These are phyloP conservation scores for Trissonchulus sp. DNA, from an alignment of 2,888 invertebrate species.

Conservation along the genomic window DNA sequence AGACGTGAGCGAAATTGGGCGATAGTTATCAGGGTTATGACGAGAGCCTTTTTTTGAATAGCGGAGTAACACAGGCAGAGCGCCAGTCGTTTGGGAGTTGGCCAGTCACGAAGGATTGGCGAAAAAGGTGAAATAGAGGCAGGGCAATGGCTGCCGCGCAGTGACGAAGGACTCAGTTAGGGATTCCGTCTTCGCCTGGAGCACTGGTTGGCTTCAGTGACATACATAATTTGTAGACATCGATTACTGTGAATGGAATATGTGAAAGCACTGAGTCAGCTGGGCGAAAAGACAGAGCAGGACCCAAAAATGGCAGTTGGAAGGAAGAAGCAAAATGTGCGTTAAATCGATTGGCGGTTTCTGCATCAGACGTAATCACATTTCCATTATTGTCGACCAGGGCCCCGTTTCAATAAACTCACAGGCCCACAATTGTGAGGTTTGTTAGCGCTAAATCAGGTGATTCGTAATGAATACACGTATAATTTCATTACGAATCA, in stretches of 20 bases:
- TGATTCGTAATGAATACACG: no score
- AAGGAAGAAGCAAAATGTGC: background rate
- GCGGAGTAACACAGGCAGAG: background rate
- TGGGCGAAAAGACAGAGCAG: background rate
- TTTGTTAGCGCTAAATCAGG: no score
- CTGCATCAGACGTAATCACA: background rate
- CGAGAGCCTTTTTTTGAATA: background rate
- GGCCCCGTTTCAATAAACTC: no score
- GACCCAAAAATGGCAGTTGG: background rate
- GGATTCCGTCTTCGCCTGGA: background rate
- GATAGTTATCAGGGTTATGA: slow-evolving; percentile 2
- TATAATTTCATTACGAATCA: no score
- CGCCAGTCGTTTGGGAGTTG: background rate
- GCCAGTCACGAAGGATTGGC: background rate
- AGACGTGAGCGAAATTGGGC: background rate
- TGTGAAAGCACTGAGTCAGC: background rate
- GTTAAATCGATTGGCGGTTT: background rate
- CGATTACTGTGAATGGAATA: background rate
- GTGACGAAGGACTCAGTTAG: background rate
- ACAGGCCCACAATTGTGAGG: no score
- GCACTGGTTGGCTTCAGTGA: background rate
- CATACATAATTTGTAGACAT: background rate
- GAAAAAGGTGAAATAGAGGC: slow-evolving; percentile 1
- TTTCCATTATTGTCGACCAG: no score
- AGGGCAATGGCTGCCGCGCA: background rate